A percentile compares a stretch with the other conserved stretches of the same genome.
phyloP scores from a whole-genome alignment of 2,888 invertebrate species.

The Yponomeuta sedellus region DNA sequence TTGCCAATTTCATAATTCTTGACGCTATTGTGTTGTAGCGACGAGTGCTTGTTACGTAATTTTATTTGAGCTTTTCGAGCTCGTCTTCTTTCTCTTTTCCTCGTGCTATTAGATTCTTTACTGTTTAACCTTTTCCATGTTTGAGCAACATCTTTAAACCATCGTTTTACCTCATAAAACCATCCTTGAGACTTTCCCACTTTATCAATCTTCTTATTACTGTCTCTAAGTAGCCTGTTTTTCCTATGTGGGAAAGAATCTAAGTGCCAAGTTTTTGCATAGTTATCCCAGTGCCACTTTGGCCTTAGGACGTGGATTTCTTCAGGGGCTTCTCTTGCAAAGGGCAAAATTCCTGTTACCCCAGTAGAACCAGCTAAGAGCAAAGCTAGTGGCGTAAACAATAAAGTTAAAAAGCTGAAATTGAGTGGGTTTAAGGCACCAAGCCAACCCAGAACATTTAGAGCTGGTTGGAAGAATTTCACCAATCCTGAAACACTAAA shows the following conservation, averaged over 20 bases:
- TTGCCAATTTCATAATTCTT: too few relatives aligned
- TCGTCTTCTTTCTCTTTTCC: constrained; percentile 51
- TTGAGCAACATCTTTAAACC: constrained; percentile 39
- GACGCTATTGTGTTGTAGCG: background rate
- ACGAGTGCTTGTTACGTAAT: background rate
- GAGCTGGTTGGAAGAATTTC: constrained; percentile 67
- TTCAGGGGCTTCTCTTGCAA: constrained; percentile 60
- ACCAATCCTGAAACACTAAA: constrained; percentile 63
- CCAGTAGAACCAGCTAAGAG: constrained; percentile 79
- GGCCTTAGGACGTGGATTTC: constrained; percentile 57
- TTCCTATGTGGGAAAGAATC: constrained; percentile 51
- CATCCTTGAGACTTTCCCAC: constrained; percentile 30
- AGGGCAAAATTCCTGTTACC: constrained; percentile 76
- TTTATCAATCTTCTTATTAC: constrained; percentile 27
- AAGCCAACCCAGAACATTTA: constrained; percentile 70
- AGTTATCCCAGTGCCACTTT: constrained; percentile 77
- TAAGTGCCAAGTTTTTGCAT: constrained; percentile 71
- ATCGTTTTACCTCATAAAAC: constrained; percentile 43
- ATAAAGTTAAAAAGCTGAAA: constrained; percentile 75
- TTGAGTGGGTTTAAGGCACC: constrained; percentile 76
- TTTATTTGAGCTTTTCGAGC: constrained; percentile 45
- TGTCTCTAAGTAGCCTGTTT: constrained; percentile 31
- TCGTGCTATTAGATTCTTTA: constrained; percentile 35
- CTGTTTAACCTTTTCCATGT: constrained; percentile 30
- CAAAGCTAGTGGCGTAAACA: constrained; percentile 79